Percentiles rank a stretch among this genome's conserved stretches.
Evolutionary conservation across 1,140 invertebrate genomes (phyloP).

Genomic region (Polypedilum vanderplanki): DNA sequence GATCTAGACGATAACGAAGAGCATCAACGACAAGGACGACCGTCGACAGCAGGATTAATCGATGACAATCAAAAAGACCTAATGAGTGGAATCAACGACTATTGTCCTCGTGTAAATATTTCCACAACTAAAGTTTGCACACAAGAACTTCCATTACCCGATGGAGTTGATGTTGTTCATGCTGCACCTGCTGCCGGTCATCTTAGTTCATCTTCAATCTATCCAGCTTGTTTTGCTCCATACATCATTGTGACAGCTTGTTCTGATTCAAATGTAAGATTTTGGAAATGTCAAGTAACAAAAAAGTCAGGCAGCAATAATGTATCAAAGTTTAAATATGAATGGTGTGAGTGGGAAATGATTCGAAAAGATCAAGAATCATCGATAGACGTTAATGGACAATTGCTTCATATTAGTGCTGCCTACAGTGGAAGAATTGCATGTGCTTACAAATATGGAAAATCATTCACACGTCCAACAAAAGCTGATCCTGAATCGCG

Average conservation of each 20-base stretch:
- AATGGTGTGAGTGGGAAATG: conserved; percentile 88
- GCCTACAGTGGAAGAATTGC: conserved; percentile 96
- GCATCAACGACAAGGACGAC: conserved; percentile 34
- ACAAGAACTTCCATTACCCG: conserved; percentile 76
- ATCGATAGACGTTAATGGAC: conserved; percentile 75
- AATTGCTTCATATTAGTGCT: conserved; percentile 88
- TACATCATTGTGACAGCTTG: conserved; percentile 93
- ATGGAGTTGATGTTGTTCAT: conserved; percentile 85
- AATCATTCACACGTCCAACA: conserved; percentile 72
- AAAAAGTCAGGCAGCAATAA: conserved; percentile 44
- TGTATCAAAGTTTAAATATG: conserved; percentile 54
- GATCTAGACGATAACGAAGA: conserved; percentile 58
- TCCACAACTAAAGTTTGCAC: conserved; percentile 69
- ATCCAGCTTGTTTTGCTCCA: conserved; percentile 94
- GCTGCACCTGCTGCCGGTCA: conserved; percentile 92
- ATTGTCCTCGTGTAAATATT: conserved; percentile 54
- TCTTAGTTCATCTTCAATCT: conserved; percentile 95
- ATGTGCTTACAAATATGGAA: conserved; percentile 89
- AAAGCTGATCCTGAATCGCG: conserved; percentile 72
- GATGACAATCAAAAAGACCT: conserved; percentile 35
- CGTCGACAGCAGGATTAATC: conserved; percentile 32
- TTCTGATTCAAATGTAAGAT: conserved; percentile 70
- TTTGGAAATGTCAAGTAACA: conserved; percentile 73
- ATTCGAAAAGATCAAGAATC: conserved; percentile 74
- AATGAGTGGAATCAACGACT: conserved; percentile 31